Evolutionary conservation across 2,113 vertebrate genomes (phyloP), one percentile per base, ranked within the genome.

Genomic region (Xenus cinereus): DNA sequence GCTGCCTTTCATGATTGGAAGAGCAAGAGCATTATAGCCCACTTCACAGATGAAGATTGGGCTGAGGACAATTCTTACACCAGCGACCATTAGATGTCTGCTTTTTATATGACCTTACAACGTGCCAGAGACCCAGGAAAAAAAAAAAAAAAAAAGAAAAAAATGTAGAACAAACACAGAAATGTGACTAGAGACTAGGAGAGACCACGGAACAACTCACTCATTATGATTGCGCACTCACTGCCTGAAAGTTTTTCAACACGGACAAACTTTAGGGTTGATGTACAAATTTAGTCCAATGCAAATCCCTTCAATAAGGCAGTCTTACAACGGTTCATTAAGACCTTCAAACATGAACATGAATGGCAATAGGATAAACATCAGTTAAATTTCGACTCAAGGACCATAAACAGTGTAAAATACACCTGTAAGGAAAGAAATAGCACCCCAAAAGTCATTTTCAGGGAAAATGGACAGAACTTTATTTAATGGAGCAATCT

Each of bases 1-100:
- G 43, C 43, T 87, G 69, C 45, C n/a, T 91, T 75, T 74, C 50
- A 24, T 94, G 87, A 87, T 51, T 84, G 87, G 73, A 78, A 91
- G 74, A 76, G 69, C 35, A 68, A 64, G 72, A 75, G n/a, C 46
- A 57, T 87, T 95, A 57, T 2, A 1, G 30, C 19, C 26, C 19
- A 53, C 18, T 89, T 92, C 48, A 73, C 48, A 85, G 86, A 64
- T 17, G 39, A 89, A 92, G 60, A 68, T 30, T 82, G 69, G 18
- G 43, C 51, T 94, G 66, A 79, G 66, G 67, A 84, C 83, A 84
- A 20, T 59, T 84, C 89, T 53, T 76, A 53, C 12, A 66, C 48
- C 32, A 64, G 53, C n/a, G 35, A 51, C 39, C 66, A 48, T 78
- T 53, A 78, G 33, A 17, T 75, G 9, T 60, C 69, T 90, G 60